Percentiles rank a stretch among this genome's conserved stretches.
These are phyloP conservation scores for Drosophila virilis DNA, from an alignment of 1,140 invertebrate species.

Conservation along the genomic window DNA sequence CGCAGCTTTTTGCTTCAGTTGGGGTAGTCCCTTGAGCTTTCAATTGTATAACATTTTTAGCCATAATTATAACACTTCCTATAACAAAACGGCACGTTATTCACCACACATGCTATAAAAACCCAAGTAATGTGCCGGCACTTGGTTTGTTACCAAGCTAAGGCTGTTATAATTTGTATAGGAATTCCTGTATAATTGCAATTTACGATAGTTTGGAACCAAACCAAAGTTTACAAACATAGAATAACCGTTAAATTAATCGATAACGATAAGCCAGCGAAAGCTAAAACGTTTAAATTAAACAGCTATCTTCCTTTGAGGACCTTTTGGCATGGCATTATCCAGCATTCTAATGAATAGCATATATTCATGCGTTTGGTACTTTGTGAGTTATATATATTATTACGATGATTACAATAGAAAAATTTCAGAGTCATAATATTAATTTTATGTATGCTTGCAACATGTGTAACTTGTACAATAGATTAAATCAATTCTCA, in stretches of 20 bases:
- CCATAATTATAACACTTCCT: neutral
- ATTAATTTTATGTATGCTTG: no score
- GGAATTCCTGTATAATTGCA: neutral
- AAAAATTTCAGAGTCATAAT: no score
- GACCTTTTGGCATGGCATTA: no score
- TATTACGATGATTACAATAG: no score
- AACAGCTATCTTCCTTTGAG: no score
- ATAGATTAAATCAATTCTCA: no score
- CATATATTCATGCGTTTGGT: no score
- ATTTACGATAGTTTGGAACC: neutral
- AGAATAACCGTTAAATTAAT: neutral
- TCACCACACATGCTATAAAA: conserved; percentile 1
- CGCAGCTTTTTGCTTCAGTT: neutral
- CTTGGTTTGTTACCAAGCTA: neutral
- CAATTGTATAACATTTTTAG: neutral
- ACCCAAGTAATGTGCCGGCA: neutral
- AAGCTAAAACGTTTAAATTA: no score
- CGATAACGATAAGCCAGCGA: no score
- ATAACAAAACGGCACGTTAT: neutral
- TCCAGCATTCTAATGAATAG: no score
- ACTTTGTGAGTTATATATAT: no score
- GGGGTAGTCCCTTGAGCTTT: neutral
- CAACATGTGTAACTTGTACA: no score
- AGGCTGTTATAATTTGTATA: conserved; percentile 12
- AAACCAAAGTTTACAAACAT: neutral